Evolutionary conservation across 2,797 vertebrate species (phyloP).

Genomic region (Cuculus canorus): DNA sequence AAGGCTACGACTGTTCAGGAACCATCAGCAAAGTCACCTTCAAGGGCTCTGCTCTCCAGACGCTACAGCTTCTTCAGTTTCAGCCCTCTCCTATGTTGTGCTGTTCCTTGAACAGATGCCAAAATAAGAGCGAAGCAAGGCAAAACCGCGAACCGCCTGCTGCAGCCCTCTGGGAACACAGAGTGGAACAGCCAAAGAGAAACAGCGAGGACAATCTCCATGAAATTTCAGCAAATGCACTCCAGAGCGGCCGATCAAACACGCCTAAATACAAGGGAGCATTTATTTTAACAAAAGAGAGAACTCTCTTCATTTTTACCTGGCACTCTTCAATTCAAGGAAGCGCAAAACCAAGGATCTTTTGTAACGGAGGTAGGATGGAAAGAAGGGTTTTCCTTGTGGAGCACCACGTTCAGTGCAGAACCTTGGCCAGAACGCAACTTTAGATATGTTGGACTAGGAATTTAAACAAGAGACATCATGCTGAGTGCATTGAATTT

Average conservation of each 20-base stretch:
- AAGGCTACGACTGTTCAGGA: not conserved
- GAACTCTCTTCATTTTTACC: not conserved
- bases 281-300: not conserved
- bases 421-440: not conserved
- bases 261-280: not conserved
- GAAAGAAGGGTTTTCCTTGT: not conserved
- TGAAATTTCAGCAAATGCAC: not conserved
- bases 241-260: not conserved
- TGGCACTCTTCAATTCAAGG: not conserved
- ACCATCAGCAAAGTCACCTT: not conserved
- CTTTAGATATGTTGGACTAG: too few species aligned
- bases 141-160: not conserved
- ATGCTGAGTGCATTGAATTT: not conserved
- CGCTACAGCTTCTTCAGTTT: not conserved
- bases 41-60: not conserved
- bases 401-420: not conserved
- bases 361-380: not conserved
- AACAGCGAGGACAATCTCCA: not conserved
- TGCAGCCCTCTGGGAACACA: not conserved
- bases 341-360: not conserved
- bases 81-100: not conserved
- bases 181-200: not conserved
- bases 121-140: not conserved
- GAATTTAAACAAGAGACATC: not conserved
- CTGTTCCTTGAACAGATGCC: not conserved